Evolutionary conservation across 2,113 vertebrate species (phyloP), one percentile per base, ranked within the genome.

Genomic region (Planiliza haematocheilus): DNA sequence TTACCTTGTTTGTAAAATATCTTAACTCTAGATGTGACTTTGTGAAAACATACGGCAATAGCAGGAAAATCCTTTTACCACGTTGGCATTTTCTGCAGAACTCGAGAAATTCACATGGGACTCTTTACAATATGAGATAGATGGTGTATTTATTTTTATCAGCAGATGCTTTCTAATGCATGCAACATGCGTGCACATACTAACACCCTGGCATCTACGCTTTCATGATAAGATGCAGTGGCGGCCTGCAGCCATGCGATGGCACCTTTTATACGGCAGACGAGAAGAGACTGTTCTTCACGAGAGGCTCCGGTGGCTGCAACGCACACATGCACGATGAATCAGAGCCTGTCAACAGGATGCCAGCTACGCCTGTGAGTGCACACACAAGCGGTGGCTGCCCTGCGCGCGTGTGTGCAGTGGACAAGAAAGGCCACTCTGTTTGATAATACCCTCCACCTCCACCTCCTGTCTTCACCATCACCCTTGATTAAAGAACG

Each of bases 401-500:
- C 20, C 39, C 30, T 20, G 6, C 78, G 70, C 81, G 50, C 52
- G 10, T 37, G n/a, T 46, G 30, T 50, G 63, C 14, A 1, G 12
- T 41, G 36, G 43, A 70, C 43, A 64, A 45, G n/a, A n/a, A 75
- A 21, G 62, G 60, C 55, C 85, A 82, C 74, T 85, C 61, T 85
- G 74, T 81, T 77, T 85, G 65, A 92, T 90, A 85, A 82, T 72
- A 68, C 75, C 53, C n/a, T n/a, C n/a, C 55, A 52, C 68, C 75
- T 64, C 67, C 75, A 67, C 67, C 61, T 78, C 63, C 55, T 72
- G 18, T 59, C 65, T 61, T 76, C 41, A 1, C 63, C 71, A 74
- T 79, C 77, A 66, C 76, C 68, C 82, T 79, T 80, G 75, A 88
- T 92, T 85, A 88, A 89, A 86, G 74, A 71, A 75, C 60, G 76